Evolutionary conservation across 2,888 invertebrate genomes (phyloP), one percentile per base, ranked within the genome.

Genomic region (Itoplectis maculator): DNA sequence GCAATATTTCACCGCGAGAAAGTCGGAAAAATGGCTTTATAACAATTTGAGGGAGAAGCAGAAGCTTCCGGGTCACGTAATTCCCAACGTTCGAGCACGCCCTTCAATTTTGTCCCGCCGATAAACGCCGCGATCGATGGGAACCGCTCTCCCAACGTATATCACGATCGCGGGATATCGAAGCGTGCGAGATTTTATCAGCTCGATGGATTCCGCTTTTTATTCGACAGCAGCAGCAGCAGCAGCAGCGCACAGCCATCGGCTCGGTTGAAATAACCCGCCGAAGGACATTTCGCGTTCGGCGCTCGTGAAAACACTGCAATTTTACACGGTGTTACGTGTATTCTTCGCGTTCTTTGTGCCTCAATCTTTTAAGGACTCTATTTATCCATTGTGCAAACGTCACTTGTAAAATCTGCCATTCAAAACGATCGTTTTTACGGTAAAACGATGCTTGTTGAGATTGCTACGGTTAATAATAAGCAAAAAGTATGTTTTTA

Each of bases 61-160:
- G n/a, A 65, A 15, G 82, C 70, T 82, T 82, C 74, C 78, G 79
- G 82, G 82, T 82, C 82, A 82, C 56, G 78, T 79, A 65, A 74
- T 79, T 70, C 70, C 68, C 59, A 74, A 75, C 69, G 78, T 51
- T 54, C 63, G 66, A 82, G 74, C 65, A 75, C 74, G 75, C 79
- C 79, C 79, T 79, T 82, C 79, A 74, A 79, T 79, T 78, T 79
- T 79, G 82, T 82, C 82, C 78, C 70, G 79, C 79, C 54, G 82
- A 79, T 79, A 79, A 82, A 78, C 79, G 65, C 11, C 49, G 35
- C 74, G 79, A 75, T 75, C 82, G 79, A 82, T 82, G 35, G 37
- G 70, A 15, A 74, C 42, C 59, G 29, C 29, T 42, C 70, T 75
- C 45, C 70, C 23, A 61, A 70, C 56, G 11, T 23, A 29, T 63